phyloP scores from a whole-genome alignment of 64 coral and sea anemone species.

The Pachyseris speciosa region DNA sequence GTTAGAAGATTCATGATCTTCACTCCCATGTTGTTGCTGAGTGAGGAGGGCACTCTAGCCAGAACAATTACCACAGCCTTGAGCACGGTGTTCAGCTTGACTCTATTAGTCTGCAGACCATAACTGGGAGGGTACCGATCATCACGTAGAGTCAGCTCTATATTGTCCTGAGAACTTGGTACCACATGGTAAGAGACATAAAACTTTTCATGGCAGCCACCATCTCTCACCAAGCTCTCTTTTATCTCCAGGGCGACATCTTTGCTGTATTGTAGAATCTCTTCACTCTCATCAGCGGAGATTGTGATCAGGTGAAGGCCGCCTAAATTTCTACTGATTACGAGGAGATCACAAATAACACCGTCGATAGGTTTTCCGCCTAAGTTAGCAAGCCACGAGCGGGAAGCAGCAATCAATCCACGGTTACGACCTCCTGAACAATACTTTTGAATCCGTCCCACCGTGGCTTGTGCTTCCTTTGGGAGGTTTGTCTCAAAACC shows the following conservation, averaged over 20 bases:
- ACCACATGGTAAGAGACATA: neutral
- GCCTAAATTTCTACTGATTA: slow-evolving; percentile 13
- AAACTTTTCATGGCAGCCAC: neutral
- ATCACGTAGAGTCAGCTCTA: neutral
- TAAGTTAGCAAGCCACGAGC: neutral
- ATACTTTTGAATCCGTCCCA: neutral
- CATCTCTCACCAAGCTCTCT: neutral
- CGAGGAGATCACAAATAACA: slow-evolving; percentile 43
- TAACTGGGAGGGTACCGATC: neutral
- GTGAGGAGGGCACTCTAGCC: neutral
- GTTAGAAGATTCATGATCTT: neutral
- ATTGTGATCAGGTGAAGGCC: neutral
- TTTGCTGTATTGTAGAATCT: neutral
- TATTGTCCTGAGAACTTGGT: neutral
- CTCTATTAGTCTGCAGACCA: neutral
- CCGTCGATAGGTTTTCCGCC: neutral
- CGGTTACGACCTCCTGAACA: neutral
- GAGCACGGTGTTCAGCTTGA: neutral
- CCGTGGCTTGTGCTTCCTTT: neutral
- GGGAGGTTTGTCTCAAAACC: neutral
- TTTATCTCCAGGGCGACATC: neutral
- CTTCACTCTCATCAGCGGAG: neutral
- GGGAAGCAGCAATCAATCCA: neutral
- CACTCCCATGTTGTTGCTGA: neutral
- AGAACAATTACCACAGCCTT: neutral